A percentile compares a stretch with the other conserved stretches of the same genome.
These are phyloP conservation scores for Notocelia uddmanniana DNA, from an alignment of 2,888 invertebrate genomes.

Conservation along the genomic window DNA sequence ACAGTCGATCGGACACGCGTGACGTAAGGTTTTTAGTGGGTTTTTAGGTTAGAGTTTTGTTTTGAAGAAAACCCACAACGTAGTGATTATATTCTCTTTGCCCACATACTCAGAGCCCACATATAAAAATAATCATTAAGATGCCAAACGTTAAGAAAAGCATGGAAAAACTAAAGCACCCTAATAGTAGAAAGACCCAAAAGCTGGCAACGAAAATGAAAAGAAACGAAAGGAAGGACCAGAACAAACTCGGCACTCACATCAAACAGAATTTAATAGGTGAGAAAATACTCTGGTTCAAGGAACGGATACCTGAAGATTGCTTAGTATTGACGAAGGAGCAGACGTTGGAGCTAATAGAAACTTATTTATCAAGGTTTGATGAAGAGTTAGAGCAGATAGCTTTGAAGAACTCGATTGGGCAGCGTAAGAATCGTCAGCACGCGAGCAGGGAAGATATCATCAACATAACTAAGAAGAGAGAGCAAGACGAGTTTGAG, in stretches of 20 bases:
- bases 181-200: conserved; percentile 93
- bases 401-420: conserved; percentile 91
- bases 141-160: conserved; percentile 76
- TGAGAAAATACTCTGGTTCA: conserved; percentile 93
- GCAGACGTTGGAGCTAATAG: conserved; percentile 86
- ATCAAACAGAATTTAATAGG: conserved; percentile 90
- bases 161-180: conserved; percentile 89
- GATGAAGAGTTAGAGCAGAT: conserved; percentile 93
- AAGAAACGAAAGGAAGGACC: conserved; percentile 87
- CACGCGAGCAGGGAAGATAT: conserved; percentile 93
- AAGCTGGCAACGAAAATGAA: conserved; percentile 90
- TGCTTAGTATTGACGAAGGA: conserved; percentile 85
- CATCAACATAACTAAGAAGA: conserved; percentile 90
- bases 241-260: conserved; percentile 87
- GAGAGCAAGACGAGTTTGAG: conserved; percentile 90
- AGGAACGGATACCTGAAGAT: conserved; percentile 87
- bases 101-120: too few relatives aligned
- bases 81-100: too few relatives aligned
- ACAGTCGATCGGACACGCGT: conserved; percentile 5
- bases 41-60: conserved; percentile 11
- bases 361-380: conserved; percentile 85
- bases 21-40: background rate
- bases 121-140: conserved; percentile 33
- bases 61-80: too few relatives aligned
- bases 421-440: conserved; percentile 90